Evolutionary conservation across 2,888 invertebrate genomes (phyloP), one percentile per base, ranked within the genome.

Genomic region (Harpagoxenus sublaevis): DNA sequence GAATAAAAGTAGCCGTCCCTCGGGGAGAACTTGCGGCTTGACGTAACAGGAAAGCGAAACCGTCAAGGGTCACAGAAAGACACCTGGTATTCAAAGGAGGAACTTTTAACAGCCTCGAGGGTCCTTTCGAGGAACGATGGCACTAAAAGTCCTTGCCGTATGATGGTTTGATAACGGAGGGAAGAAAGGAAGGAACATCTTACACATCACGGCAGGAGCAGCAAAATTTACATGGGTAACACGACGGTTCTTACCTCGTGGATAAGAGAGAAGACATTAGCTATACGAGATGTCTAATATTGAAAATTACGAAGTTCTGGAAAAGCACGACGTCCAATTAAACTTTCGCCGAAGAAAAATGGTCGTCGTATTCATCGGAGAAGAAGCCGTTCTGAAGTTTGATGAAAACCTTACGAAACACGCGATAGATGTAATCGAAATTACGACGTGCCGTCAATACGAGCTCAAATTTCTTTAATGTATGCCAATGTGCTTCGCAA

Each of bases 51-150:
- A 28, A 71, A 82, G 31, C 60, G 63, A 82, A 57, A 85, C 31
- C 31, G 18, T 86, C 86, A 62, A 55, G 77, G 51, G 57, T 55
- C 73, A 62, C 62, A 68, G 83, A 63, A 79, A 79, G 63, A 57
- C 79, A 84, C 84, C 75, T 74, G 48, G 60, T 60, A 68, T 83
- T 83, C 83, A 78, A 77, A 83, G 77, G 10, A 62, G 78, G 53
- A 45, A 78, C 68, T 51, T 83, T 83, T 63, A 62, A 78, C n/a
- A 51, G 78, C 53, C 83, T 83, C 78, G 70, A 83, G 83, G 78
- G 78, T 78, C 60, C 62, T 83, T 42, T 83, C 78, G 62, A 60
- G 31, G n/a, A 60, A 51, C 63, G 75, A 63, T 28, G 23, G 39
- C 23, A 63, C 51, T 31, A 63, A 77, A 77, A 77, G 23, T 51